Percentiles rank a stretch among this genome's conserved stretches.
phyloP scores from a whole-genome alignment of 1,140 invertebrate genomes.

The Portunus trituberculatus region DNA sequence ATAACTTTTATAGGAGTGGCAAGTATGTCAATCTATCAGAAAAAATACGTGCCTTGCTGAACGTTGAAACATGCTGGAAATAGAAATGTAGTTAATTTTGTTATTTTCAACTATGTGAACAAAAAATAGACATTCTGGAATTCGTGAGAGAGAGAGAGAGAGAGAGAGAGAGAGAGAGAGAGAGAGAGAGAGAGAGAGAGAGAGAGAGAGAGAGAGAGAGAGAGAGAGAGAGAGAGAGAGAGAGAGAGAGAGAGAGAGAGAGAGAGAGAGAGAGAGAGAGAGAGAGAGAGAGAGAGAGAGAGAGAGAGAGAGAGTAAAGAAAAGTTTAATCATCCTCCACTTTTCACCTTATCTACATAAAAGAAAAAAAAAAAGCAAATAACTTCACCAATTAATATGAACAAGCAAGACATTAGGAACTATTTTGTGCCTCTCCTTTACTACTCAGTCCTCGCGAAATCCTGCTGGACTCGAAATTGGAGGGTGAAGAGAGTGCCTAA shows the following conservation, averaged over 20 bases:
- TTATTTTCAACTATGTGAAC: neutral
- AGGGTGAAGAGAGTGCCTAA: too few relatives aligned
- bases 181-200: neutral
- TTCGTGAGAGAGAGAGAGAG: neutral
- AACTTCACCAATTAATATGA: too few relatives aligned
- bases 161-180: neutral
- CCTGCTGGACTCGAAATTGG: too few relatives aligned
- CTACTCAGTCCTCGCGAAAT: too few relatives aligned
- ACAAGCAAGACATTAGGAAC: too few relatives aligned
- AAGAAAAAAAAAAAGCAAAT: too few relatives aligned
- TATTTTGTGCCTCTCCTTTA: too few relatives aligned
- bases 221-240: conserved; percentile 17
- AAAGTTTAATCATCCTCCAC: too few relatives aligned
- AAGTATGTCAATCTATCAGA: neutral
- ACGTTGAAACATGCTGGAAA: neutral
- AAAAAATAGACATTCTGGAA: neutral
- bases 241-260: conserved; percentile 20
- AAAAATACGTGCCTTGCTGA: neutral
- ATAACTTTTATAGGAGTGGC: neutral
- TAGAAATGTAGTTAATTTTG: neutral
- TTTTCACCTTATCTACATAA: too few relatives aligned
- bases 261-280: conserved; percentile 11
- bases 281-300: conserved; percentile 3
- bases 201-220: conserved; percentile 17
- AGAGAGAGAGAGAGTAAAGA: too few relatives aligned